Evolutionary conservation across 2,113 vertebrate genomes (phyloP).

Genomic region (Leptodactylus fuscus): DNA sequence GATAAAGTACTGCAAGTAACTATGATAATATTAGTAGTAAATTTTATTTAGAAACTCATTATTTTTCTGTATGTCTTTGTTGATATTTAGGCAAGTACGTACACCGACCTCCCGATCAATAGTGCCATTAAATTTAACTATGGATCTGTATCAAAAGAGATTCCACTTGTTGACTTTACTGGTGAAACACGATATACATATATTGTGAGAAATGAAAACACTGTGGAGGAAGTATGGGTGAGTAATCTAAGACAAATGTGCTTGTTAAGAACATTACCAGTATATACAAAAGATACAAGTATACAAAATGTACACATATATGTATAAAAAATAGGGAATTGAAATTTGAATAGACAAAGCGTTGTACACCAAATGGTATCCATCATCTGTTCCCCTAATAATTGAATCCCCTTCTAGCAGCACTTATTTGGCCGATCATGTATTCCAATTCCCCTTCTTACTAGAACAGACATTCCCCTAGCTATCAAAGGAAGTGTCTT

Average conservation of each 20-base stretch:
- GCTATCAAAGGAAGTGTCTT: too few relatives aligned
- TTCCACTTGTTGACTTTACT: accelerated
- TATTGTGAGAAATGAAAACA: constrained; percentile 49
- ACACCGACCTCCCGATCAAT: constrained; percentile 61
- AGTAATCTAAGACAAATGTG: constrained; percentile 60
- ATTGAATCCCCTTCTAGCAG: too few relatives aligned
- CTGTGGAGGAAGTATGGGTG: neutral
- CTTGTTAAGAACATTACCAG: neutral
- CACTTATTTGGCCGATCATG: too few relatives aligned
- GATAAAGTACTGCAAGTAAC: neutral
- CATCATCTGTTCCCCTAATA: too few relatives aligned
- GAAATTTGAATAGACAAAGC: too few relatives aligned
- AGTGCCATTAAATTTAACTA: accelerated
- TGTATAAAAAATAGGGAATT: neutral
- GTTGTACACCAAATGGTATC: too few relatives aligned
- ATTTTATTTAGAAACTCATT: neutral
- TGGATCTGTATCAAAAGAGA: accelerated
- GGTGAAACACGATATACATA: constrained; percentile 72
- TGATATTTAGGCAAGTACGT: constrained; percentile 71
- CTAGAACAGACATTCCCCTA: too few relatives aligned
- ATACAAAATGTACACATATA: neutral
- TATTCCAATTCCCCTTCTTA: too few relatives aligned
- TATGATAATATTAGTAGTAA: neutral
- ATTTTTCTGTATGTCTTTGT: neutral
- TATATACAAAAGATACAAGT: too few relatives aligned